phyloP scores from a whole-genome alignment of 2,113 vertebrate species.

The Nipponia nippon region DNA sequence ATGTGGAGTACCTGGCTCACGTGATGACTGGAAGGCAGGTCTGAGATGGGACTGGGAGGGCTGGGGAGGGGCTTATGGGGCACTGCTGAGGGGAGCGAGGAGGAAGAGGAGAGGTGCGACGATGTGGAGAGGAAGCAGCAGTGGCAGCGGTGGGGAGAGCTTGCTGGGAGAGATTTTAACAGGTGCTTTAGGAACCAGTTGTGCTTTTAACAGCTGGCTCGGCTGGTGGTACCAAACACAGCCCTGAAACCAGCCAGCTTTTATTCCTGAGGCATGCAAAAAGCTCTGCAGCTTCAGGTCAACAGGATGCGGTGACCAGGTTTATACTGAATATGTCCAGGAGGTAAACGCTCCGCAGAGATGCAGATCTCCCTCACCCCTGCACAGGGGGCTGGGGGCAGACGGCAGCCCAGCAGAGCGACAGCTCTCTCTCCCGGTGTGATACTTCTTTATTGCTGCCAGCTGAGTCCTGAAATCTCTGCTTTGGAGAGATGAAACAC shows the following conservation, averaged over 20 bases:
- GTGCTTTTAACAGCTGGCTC: neutral
- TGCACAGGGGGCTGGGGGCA: neutral
- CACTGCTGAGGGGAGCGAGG: rapidly evolving
- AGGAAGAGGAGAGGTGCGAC: neutral
- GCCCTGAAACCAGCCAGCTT: neutral
- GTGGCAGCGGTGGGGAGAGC: rapidly evolving
- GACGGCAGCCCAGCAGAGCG: neutral
- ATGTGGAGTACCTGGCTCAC: neutral
- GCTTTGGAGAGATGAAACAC: constrained; percentile 25
- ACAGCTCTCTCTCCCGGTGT: neutral
- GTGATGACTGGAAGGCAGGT: neutral
- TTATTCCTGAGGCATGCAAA: neutral
- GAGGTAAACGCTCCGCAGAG: neutral
- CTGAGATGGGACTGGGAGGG: rapidly evolving
- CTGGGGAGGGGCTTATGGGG: rapidly evolving
- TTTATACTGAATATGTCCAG: rapidly evolving
- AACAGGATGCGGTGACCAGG: rapidly evolving
- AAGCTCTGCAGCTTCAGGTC: neutral
- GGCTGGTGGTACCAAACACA: neutral
- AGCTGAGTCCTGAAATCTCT: constrained; percentile 37
- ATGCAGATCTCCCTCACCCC: neutral
- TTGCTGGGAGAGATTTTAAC: neutral
- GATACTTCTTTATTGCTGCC: constrained; percentile 21
- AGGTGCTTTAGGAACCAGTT: neutral
- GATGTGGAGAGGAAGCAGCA: neutral